Evolutionary conservation across 2,888 invertebrate genomes (phyloP).

Genomic region (Fabriciana adippe): DNA sequence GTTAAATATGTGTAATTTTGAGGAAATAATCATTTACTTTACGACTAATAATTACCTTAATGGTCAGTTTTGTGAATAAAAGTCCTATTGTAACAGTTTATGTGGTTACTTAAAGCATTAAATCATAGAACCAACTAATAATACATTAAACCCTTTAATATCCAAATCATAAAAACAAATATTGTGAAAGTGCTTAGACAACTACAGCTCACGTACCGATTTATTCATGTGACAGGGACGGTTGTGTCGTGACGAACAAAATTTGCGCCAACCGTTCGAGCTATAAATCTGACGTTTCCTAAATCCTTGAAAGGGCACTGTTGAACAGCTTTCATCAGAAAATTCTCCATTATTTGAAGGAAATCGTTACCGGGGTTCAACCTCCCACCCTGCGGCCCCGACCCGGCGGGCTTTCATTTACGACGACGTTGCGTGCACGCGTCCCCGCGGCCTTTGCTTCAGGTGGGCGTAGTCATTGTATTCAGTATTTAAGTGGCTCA

Average conservation of each 20-base stretch:
- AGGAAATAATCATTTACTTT: not conserved
- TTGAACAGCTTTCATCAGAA: slow-evolving; percentile 77
- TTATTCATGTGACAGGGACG: slow-evolving; percentile 64
- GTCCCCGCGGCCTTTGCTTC: slow-evolving; percentile 75
- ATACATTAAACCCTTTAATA: slow-evolving; percentile 54
- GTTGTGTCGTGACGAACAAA: slow-evolving; percentile 65
- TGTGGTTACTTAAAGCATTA: slow-evolving; percentile 43
- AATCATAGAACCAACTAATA: slow-evolving; percentile 45
- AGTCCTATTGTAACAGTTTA: too few relatives aligned
- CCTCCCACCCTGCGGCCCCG: slow-evolving; percentile 69
- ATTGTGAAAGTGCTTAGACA: slow-evolving; percentile 42
- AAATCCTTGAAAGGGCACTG: slow-evolving; percentile 76
- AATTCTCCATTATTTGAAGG: slow-evolving; percentile 80
- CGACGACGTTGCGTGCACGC: slow-evolving; percentile 77
- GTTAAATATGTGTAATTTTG: not conserved
- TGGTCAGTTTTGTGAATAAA: too few relatives aligned
- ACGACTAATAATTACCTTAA: too few relatives aligned
- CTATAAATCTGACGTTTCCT: slow-evolving; percentile 71
- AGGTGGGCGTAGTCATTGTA: slow-evolving; percentile 79
- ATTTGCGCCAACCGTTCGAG: slow-evolving; percentile 66
- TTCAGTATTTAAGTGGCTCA: slow-evolving; percentile 80
- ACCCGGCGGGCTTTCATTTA: slow-evolving; percentile 74
- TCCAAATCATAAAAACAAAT: slow-evolving; percentile 7
- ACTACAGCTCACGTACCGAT: slow-evolving; percentile 51
- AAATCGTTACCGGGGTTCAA: slow-evolving; percentile 79